Percentiles rank a stretch among this genome's conserved stretches.
These are phyloP conservation scores for Frankliniella fusca DNA, from an alignment of 2,888 invertebrate genomes.

Conservation along the genomic window DNA sequence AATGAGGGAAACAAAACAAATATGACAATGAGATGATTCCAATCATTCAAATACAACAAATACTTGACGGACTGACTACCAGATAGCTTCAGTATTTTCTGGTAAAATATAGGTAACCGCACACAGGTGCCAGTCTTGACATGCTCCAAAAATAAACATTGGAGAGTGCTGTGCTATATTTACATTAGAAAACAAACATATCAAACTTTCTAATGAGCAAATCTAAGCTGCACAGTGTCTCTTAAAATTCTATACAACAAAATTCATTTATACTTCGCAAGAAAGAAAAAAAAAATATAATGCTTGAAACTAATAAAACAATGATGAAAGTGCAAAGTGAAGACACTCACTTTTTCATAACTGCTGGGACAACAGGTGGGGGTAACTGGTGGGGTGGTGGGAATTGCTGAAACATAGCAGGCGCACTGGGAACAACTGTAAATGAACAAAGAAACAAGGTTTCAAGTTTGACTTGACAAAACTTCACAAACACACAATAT, in stretches of 20 bases:
- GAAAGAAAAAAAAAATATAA: neutral
- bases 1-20: conserved; percentile 25
- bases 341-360: neutral
- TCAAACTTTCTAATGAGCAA: conserved; percentile 19
- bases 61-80: conserved; percentile 16
- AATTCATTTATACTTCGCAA: conserved; percentile 1
- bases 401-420: neutral
- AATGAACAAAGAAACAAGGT: neutral
- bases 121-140: conserved; percentile 19
- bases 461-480: neutral
- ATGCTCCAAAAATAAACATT: neutral
- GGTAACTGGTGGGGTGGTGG: neutral
- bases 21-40: neutral
- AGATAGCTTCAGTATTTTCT: neutral
- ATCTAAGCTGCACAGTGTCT: neutral
- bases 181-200: conserved; percentile 2
- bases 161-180: neutral
- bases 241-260: conserved; percentile 1
- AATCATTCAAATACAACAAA: conserved; percentile 9
- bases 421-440: neutral
- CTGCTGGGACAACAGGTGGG: neutral
- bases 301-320: neutral
- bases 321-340: too few species aligned
- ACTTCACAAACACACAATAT: neutral
- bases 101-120: conserved; percentile 16